Conservation (phyloP, 64 coral and sea anemone species). For the Actinia equina region DNA sequence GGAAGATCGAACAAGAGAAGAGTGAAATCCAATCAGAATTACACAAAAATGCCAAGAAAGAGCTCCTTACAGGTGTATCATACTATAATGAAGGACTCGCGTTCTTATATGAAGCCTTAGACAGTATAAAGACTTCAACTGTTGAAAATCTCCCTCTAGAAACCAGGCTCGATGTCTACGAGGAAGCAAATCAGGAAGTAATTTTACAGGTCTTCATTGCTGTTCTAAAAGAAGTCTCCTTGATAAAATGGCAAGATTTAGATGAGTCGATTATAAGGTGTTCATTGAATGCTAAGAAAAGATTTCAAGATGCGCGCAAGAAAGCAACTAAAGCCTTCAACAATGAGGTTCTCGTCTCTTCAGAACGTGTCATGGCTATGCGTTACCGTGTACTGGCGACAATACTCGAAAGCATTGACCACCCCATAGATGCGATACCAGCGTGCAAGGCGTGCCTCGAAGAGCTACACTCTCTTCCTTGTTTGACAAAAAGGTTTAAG, state of each 20-base stretch:
- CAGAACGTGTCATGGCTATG: conserved; percentile 32
- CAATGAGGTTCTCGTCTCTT: conserved; percentile 27
- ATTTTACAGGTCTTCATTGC: not conserved
- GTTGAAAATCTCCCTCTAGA: not conserved
- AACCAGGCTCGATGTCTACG: not conserved
- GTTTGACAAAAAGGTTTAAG: not conserved
- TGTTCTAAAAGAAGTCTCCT: not conserved
- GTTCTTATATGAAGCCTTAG: not conserved
- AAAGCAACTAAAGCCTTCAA: conserved; percentile 46
- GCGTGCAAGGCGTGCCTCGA: conserved; percentile 9
- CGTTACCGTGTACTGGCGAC: conserved; percentile 31
- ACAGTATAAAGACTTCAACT: not conserved
- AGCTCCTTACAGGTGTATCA: not conserved
- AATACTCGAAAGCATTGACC: conserved; percentile 30
- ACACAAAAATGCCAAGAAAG: not conserved
- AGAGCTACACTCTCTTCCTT: conserved; percentile 39
- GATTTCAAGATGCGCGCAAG: conserved; percentile 3
- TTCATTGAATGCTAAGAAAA: not conserved
- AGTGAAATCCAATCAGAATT: not conserved
- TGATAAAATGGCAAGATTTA: not conserved
- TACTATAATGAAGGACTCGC: not conserved
- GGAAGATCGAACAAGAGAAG: not conserved
- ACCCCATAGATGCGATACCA: not conserved
- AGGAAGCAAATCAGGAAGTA: not conserved
- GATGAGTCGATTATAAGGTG: not conserved